These are phyloP conservation scores for Belonocnema kinseyi DNA, from an alignment of 1,140 invertebrate species.

Conservation along the genomic window DNA sequence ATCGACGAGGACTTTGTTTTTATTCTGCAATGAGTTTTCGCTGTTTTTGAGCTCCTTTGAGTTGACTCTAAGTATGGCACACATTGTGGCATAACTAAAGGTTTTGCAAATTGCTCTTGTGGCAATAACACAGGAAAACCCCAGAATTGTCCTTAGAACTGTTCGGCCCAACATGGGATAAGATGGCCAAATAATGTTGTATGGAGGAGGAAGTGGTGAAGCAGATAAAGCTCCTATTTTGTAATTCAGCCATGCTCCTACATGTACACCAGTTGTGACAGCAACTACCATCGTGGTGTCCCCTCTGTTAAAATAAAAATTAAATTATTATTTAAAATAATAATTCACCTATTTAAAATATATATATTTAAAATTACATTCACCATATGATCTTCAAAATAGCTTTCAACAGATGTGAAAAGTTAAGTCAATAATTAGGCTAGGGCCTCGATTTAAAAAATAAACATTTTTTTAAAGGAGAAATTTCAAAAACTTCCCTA, in stretches of 20 bases:
- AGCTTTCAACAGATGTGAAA: too few species aligned
- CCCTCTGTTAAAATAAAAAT: slow-evolving; percentile 79
- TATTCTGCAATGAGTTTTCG: slow-evolving; percentile 80
- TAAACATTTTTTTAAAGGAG: too few species aligned
- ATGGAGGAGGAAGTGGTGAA: slow-evolving; percentile 79
- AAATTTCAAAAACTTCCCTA: too few species aligned
- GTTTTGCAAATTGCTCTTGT: slow-evolving; percentile 83
- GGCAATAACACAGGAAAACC: slow-evolving; percentile 83
- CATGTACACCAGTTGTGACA: slow-evolving; percentile 85
- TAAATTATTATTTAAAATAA: not conserved
- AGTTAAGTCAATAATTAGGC: too few species aligned
- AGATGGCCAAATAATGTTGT: slow-evolving; percentile 86
- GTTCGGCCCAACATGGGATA: slow-evolving; percentile 81
- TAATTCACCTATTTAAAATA: not conserved
- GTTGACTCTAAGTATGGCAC: slow-evolving; percentile 82
- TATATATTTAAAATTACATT: not conserved
- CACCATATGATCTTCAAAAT: too few species aligned
- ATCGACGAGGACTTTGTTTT: slow-evolving; percentile 85
- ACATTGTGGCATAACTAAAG: slow-evolving; percentile 81
- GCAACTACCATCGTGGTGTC: slow-evolving; percentile 91
- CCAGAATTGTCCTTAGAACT: slow-evolving; percentile 83
- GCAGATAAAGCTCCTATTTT: slow-evolving; percentile 82
- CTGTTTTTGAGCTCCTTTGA: slow-evolving; percentile 79
- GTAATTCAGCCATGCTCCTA: slow-evolving; percentile 91
- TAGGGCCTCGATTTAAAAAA: too few species aligned